Percentiles rank a stretch among this genome's conserved stretches.
Conservation (phyloP, 2,888 invertebrate genomes). For the Nebria brevicollis region DNA sequence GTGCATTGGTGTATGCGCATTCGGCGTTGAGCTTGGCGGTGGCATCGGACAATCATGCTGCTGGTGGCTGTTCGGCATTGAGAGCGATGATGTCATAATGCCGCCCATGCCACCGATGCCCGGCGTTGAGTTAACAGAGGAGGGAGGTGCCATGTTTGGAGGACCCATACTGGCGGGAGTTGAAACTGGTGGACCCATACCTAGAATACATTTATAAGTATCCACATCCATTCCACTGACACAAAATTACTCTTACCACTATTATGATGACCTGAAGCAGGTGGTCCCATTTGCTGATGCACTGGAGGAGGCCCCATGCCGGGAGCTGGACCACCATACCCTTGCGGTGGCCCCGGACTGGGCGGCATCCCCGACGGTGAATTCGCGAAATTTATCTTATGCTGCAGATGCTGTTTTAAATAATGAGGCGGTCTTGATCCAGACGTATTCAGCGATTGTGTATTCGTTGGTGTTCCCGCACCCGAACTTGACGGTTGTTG, state of each 20-base stretch:
- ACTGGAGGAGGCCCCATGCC: constrained; percentile 64
- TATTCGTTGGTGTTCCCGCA: constrained; percentile 48
- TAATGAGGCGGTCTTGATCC: constrained; percentile 70
- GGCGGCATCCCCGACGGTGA: constrained; percentile 67
- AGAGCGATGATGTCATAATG: constrained; percentile 20
- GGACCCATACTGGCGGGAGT: constrained; percentile 68
- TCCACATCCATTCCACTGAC: neutral
- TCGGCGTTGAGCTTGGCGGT: constrained; percentile 68
- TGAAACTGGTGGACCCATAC: constrained; percentile 63
- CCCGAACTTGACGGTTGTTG: constrained; percentile 41
- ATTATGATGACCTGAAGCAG: constrained; percentile 65
- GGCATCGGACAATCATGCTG: constrained; percentile 63
- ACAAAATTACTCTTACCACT: constrained; percentile 51
- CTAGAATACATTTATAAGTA: constrained; percentile 49
- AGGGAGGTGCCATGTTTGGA: constrained; percentile 73
- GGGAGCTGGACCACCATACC: constrained; percentile 62
- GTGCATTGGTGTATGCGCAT: constrained; percentile 59
- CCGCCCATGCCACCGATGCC: constrained; percentile 8
- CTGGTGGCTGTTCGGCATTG: constrained; percentile 49
- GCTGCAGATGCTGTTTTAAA: constrained; percentile 76
- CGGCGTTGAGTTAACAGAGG: constrained; percentile 52
- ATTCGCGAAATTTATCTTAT: constrained; percentile 73
- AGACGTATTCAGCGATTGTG: constrained; percentile 62
- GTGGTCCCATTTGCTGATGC: constrained; percentile 66
- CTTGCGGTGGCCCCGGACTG: constrained; percentile 70